Base-by-base conservation (phyloP, 2,113 vertebrate genomes). In the Rafetus swinhoei region DNA sequence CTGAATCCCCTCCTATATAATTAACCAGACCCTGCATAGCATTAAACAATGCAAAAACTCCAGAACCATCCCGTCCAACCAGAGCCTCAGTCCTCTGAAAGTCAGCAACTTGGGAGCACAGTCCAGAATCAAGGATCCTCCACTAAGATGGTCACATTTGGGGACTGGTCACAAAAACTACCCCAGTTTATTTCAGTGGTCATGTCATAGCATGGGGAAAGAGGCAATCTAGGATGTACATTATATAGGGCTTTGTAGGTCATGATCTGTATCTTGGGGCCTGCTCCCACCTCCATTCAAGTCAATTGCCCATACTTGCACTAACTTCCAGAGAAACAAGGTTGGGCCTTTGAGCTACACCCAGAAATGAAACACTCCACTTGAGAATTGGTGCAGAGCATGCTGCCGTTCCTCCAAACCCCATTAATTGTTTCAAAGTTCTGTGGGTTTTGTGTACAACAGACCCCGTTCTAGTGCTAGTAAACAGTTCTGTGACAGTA, bases 91-190 rank as follows among this genome's bases (percentile, higher is more conserved):
- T 81, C 57, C 35, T 89, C 90, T 83, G 81, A 91, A 56, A 93
- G 81, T 72, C 94, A 91, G 85, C 19, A 7, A 76, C 90, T 45
- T 93, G 90, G 92, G 94, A 95, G 82, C 7, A 89, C 95, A 92
- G 62, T 56, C 54, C 27, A 84, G 56, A 57, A 35, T 84, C 53
- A 94, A 59, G 59, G 79, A 92, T n/a, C 55, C 2, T 10, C 81
- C 81, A 90, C 29, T 90, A 76, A 91, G 80, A 84, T 24, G 91
- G 59, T 80, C 74, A 72, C 35, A 57, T 91, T 81, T 92, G 84
- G 92, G 93, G 89, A 82, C 90, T 77, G 60, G 59, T 79, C 84
- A 95, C 81, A 82, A 45, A 19, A 93, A 53, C 7, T 65, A n/a
- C 59, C 65, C 59, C 92, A 88, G 57, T 22, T 79, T 93, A 95